Evolutionary conservation across 2,113 vertebrate species (phyloP), one percentile per base, ranked within the genome.

Genomic region (Rhinopithecus roxellana): DNA sequence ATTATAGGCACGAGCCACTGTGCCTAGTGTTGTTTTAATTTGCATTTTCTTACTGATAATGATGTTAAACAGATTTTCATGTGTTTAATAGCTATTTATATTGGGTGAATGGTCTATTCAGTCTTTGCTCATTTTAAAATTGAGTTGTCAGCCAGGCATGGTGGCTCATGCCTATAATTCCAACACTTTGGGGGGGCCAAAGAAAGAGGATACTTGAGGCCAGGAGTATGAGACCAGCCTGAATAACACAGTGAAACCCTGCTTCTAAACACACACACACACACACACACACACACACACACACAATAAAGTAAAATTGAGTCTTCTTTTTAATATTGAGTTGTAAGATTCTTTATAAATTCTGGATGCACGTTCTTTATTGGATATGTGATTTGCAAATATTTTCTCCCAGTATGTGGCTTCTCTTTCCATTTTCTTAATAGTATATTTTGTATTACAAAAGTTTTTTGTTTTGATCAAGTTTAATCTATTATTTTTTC

Each of bases 371-470:
- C 48, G 22, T 79, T 79, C 38, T 78, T 25, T 48, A 78, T 61
- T 20, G 48, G 22, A 64, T 48, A 61, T 89, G 64, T 81, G 52
- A 61, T 61, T 87, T 74, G 40, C 35, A 64, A 64, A 61, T 86
- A 75, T 52, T 74, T 87, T 74, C 81, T 91, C 59, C 75, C 30
- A 72, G 43, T 80, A 35, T 72, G 40, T 95, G 38, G 12, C n/a
- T 81, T 95, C 35, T 87, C 27, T 64, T 95, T 92, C 87, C 82
- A 43, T 95, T 64, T 95, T 95, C 64, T 81, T 86, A 72, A 11
- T 64, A 32, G 22, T 92, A 38, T 81, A 38, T 61, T 92, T 55
- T 82, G 22, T 74, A n/a, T n/a, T 72, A 87, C 5, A 59, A n/a
- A 57, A 50, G 61, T 52, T 87, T 57, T 95, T 38, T 52, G 45